Base-by-base conservation (phyloP, 2,797 vertebrate species). In the Anguilla pacifica region DNA sequence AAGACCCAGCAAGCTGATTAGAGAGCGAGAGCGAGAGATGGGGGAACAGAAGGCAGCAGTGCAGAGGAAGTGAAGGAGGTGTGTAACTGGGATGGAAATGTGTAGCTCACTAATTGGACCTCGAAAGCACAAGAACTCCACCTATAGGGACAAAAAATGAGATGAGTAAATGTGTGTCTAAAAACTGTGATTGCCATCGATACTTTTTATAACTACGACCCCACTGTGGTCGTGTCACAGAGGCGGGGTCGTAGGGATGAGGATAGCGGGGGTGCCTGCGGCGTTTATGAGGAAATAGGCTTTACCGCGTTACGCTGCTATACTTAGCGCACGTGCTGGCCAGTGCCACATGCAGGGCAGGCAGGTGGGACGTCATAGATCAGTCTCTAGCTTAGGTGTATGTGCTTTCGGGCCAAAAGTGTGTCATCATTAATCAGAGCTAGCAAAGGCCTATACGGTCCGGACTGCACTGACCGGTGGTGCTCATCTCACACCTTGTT, bases 271-370 rank as follows among this genome's bases (percentile, higher is more conserved):
- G 39, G 39, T 43, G 39, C 3, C 39, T 43, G 39, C 3, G 67
- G 84, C 88, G 88, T 94, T 93, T 90, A 87, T 89, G 89, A 89
- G 67, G 91, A 91, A 94, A 91, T 88, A 89, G 91, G 93, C 90
- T 95, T 94, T 93, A 90, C 90, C 49, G 90, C 91, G 91, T 94
- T 91, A 92, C 92, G 93, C 90, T 88, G 86, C 91, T 93, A 89
- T 93, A 92, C 93, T 93, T 94, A 94, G 92, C 90, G 85, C 7
- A 83, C 89, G 70, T 90, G 89, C 89, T 87, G 83, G 88, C 91
- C 90, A 90, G 92, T 91, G 88, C 92, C 90, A 86, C 89, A 90
- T 90, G 89, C 91, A 90, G 92, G 89, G 85, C 89, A 91, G 90
- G 88, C 91, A 89, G 92, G 90, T 90, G 39, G 84, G 88, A 89